Evolutionary conservation across 2,113 vertebrate species (phyloP).

Genomic region (Pagrus major): DNA sequence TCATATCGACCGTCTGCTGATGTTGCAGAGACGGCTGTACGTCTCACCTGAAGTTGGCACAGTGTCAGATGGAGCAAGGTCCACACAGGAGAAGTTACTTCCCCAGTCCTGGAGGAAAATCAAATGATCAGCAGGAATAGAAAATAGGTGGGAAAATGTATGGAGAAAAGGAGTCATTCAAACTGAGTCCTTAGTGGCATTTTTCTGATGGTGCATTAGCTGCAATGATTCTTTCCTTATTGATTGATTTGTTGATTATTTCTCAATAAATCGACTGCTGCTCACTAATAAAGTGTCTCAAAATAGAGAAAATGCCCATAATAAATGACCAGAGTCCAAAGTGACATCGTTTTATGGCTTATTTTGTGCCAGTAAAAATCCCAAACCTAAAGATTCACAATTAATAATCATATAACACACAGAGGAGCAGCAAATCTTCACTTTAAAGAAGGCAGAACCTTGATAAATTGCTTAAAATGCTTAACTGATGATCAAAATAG

Average conservation of each 20-base stretch:
- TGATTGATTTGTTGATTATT: too few relatives aligned
- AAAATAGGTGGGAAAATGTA: too few relatives aligned
- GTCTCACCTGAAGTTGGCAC: constrained; percentile 89
- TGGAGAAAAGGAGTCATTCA: too few relatives aligned
- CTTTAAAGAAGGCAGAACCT: not conserved
- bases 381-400: not conserved
- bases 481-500: not conserved
- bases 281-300: too few relatives aligned
- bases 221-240: too few relatives aligned
- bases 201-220: too few relatives aligned
- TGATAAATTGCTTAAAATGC: not conserved
- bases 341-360: not conserved
- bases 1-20: not conserved
- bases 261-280: too few relatives aligned
- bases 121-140: not conserved
- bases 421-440: not conserved
- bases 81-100: constrained; percentile 86
- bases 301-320: not conserved
- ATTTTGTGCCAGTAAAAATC: not conserved
- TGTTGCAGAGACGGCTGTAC: not conserved
- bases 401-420: not conserved
- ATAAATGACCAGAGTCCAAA: not conserved
- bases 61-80: constrained; percentile 72
- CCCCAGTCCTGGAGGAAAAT: constrained; percentile 88
- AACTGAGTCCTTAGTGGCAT: too few relatives aligned